Conservation (phyloP, 1,140 invertebrate genomes). For the Drosophila seguyi region DNA sequence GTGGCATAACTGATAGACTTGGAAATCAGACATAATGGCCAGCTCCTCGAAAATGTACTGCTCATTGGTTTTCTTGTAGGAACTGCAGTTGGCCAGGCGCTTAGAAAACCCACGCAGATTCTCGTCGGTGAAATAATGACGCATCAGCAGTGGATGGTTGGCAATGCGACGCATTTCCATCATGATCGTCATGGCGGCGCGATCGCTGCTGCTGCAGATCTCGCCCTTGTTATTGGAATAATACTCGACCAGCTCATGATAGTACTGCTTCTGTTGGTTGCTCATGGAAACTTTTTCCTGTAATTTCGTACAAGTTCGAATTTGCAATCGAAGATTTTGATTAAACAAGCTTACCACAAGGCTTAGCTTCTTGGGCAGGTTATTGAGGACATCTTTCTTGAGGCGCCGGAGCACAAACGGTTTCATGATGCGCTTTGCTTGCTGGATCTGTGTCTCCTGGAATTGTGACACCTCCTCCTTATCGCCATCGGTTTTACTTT, state of each 20-base stretch:
- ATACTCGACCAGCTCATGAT: slow-evolving; percentile 90
- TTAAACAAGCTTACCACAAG: slow-evolving; percentile 86
- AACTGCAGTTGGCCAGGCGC: slow-evolving; percentile 89
- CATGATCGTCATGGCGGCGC: slow-evolving; percentile 92
- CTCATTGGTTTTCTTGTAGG: slow-evolving; percentile 91
- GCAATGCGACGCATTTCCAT: slow-evolving; percentile 95
- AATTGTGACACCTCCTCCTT: slow-evolving; percentile 90
- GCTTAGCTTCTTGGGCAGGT: slow-evolving; percentile 93
- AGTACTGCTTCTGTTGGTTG: slow-evolving; percentile 90
- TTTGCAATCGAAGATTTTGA: not conserved
- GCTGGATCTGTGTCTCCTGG: slow-evolving; percentile 94
- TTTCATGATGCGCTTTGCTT: slow-evolving; percentile 98
- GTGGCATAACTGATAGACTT: slow-evolving; percentile 92
- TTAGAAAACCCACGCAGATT: slow-evolving; percentile 90
- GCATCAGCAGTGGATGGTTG: slow-evolving; percentile 94
- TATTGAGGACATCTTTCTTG: slow-evolving; percentile 93
- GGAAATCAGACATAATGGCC: slow-evolving; percentile 95
- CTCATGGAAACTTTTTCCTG: slow-evolving; percentile 88
- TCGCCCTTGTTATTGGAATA: slow-evolving; percentile 89
- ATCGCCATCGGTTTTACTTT: slow-evolving; percentile 82
- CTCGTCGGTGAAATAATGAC: slow-evolving; percentile 92
- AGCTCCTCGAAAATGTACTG: slow-evolving; percentile 95
- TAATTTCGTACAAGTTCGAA: not conserved
- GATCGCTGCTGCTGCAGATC: slow-evolving; percentile 86
- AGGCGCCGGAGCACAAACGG: slow-evolving; percentile 97